Conservation (phyloP, 1,140 invertebrate genomes). For the Caenorhabditis remanei region DNA sequence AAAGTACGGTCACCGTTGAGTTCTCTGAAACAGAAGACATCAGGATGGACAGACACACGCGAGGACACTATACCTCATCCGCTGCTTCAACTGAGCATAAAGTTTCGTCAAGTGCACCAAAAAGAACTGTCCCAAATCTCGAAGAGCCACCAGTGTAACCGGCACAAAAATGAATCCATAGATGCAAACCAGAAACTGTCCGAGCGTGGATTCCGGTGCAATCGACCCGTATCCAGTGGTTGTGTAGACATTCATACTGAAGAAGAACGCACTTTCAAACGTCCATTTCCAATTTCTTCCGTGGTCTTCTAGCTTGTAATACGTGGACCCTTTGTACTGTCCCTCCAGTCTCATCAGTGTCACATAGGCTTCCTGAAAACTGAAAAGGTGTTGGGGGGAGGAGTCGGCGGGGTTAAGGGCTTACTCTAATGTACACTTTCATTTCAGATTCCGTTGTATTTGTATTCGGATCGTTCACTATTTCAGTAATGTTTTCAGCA, state of each 20-base stretch:
- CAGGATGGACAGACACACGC: background rate
- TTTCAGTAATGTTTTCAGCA: constrained; percentile 28
- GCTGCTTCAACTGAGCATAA: constrained; percentile 38
- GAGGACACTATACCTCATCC: background rate
- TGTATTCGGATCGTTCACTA: background rate
- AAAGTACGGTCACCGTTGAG: constrained; percentile 30
- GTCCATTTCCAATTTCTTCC: constrained; percentile 57
- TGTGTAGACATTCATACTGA: constrained; percentile 61
- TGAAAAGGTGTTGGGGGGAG: background rate
- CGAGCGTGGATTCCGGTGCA: constrained; percentile 23
- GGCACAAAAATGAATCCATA: constrained; percentile 63
- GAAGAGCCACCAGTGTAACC: constrained; percentile 57
- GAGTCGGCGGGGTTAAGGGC: background rate
- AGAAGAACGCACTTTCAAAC: constrained; percentile 59
- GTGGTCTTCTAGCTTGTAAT: constrained; percentile 60
- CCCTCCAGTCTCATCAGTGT: constrained; percentile 35
- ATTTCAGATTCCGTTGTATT: background rate
- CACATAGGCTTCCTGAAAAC: constrained; percentile 51
- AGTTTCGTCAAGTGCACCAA: constrained; percentile 62
- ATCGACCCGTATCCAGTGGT: constrained; percentile 61
- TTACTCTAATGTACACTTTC: constrained; percentile 29
- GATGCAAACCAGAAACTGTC: constrained; percentile 49
- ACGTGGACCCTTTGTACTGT: constrained; percentile 55
- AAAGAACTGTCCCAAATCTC: constrained; percentile 60
- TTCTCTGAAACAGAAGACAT: constrained; percentile 28